Evolutionary conservation across 2,113 vertebrate species (phyloP), one percentile per base, ranked within the genome.

Genomic region (Ardeotis arabs): DNA sequence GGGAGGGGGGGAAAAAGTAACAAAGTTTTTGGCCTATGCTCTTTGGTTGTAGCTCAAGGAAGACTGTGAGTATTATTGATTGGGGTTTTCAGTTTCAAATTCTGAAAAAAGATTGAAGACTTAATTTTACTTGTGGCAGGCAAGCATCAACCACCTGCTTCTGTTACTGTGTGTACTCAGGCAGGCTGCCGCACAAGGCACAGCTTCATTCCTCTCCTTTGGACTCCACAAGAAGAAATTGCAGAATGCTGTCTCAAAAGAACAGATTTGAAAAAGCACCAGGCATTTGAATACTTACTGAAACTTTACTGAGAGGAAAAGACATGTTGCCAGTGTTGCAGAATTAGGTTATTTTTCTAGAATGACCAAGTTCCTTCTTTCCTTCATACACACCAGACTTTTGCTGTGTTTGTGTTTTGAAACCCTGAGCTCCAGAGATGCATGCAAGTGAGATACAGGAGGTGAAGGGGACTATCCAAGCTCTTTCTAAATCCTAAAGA

Each of bases 51-150:
- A 94, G 68, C 69, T 90, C 27, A 39, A 31, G 66, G 88, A 94
- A 75, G 64, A 67, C 44, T 67, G 15, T 60, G 49, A 91, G 53
- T 50, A 25, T 91, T 89, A 94, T 29, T 90, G 90, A 92, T 58
- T 63, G 14, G 45, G 20, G 45, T 56, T 95, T 92, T 93, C 79
- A 64, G 86, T 82, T 90, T 90, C 58, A 37, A 84, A 64, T 73
- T 84, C 12, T 6, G 63, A 67, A 78, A 81, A 85, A 94, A 72
- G 76, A 87, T n/a, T 87, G 88, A 94, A 95, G 90, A 89, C 62
- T 72, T 90, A 88, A 93, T 96, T 93, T 93, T 56, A 25, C 44
- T 55, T 56, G 76, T 87, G 79, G 14, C 73, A 89, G 85, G 59
- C 41, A 74, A 85, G 33, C 44, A 45, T 39, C 72, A 90, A 12